Conservation (phyloP, 2,888 invertebrate species). For the Thumatha senex region DNA sequence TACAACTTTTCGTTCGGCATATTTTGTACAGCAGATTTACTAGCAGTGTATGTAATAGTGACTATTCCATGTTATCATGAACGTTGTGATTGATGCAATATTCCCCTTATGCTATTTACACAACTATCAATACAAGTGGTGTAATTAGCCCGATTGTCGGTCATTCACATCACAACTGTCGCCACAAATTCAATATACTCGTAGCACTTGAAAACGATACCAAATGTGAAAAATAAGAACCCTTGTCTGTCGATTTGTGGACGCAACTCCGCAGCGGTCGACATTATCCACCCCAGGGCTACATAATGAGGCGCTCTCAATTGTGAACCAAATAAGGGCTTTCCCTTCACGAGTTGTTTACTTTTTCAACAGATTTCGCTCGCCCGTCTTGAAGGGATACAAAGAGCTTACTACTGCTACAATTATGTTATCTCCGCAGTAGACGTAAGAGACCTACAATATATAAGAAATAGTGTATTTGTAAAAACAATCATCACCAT, state of each 20-base stretch:
- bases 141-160: neutral
- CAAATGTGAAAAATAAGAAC: neutral
- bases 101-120: too few species aligned
- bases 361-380: neutral
- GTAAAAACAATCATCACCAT: neutral
- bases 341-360: constrained; percentile 1
- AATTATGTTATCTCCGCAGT: neutral
- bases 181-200: neutral
- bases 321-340: constrained; percentile 6
- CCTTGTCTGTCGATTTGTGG: neutral
- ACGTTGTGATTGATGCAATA: too few species aligned
- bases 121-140: neutral
- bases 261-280: neutral
- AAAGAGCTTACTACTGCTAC: constrained; percentile 6
- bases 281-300: too few species aligned
- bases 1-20: too few species aligned
- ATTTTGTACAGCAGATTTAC: too few species aligned
- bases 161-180: neutral
- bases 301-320: neutral
- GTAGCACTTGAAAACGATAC: neutral
- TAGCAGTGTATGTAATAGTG: too few species aligned
- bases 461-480: too few species aligned
- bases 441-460: neutral
- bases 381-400: neutral
- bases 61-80: too few species aligned